Evolutionary conservation across 2,113 vertebrate species (phyloP), one percentile per base, ranked within the genome.

Genomic region (Tragulus kanchil): DNA sequence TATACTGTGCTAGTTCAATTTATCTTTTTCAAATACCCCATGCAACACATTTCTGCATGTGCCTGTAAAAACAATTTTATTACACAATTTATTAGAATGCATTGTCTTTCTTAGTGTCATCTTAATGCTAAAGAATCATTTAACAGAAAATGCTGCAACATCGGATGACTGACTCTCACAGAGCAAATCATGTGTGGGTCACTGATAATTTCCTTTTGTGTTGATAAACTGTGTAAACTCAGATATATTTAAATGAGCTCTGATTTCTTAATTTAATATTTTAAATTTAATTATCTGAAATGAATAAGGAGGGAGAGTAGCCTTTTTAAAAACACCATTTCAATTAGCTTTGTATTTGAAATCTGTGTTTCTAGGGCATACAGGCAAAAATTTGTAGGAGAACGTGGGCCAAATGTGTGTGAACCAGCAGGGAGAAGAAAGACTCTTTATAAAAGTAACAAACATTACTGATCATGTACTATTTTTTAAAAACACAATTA

Each of bases 231-330:
- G 85, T 94, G 15, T 64, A 65, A 82, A 89, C 62, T 65, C 12
- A 81, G 56, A 78, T 21, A 71, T 3, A 85, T 13, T 36, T 71
- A 50, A 50, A 58, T 42, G 3, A 93, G 11, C 11, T 84, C 65
- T 91, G 48, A 52, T 36, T 83, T 52, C 1, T 82, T 75, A 4
- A 15, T 86, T 58, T 15, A 16, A 13, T 62, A 67, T 42, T 42
- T 75, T 52, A 50, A 87, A 89, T 61, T 89, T 79, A 52, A 56
- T 86, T 65, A 92, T 54, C 31, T 64, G 12, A 95, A 93, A 88
- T 84, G 31, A 89, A 64, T 14, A 15, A 90, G 1, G 19, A 90
- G 1, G 1, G 1, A 21, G 36, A 48, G 11, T 36, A 64, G 9
- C 1, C 26, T 71, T 84, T 89, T 82, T n/a, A 6, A 54, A 85